Conservation (phyloP, 2,888 invertebrate species). For the Eumerus sabulonum region DNA sequence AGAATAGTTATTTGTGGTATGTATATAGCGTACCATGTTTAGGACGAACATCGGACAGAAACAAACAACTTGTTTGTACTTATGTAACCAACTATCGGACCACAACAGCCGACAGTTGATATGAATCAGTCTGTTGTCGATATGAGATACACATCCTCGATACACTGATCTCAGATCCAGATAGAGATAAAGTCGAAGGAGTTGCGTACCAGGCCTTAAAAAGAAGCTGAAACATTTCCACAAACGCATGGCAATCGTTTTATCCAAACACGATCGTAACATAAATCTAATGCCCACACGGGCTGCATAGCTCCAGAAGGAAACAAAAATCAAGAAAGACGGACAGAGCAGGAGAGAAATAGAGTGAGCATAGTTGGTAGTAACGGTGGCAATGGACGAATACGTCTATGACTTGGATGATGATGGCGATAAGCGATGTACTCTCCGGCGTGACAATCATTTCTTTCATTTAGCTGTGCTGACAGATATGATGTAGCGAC, state of each 20-base stretch:
- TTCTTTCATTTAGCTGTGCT: slow-evolving; percentile 66
- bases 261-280: slow-evolving; percentile 68
- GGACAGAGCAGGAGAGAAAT: background rate
- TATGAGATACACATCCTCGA: slow-evolving; percentile 57
- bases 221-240: slow-evolving; percentile 68
- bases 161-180: slow-evolving; percentile 55
- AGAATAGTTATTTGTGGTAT: slow-evolving; percentile 13
- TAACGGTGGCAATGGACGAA: background rate
- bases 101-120: slow-evolving; percentile 27
- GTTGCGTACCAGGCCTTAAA: slow-evolving; percentile 41
- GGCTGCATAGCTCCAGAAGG: slow-evolving; percentile 47
- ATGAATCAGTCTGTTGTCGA: slow-evolving; percentile 41
- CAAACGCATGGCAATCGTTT: slow-evolving; percentile 68
- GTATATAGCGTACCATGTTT: background rate
- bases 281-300: slow-evolving; percentile 68
- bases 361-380: too few relatives aligned
- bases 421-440: slow-evolving; percentile 12
- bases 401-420: background rate
- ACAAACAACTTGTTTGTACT: slow-evolving; percentile 13
- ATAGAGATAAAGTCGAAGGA: slow-evolving; percentile 58
- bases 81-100: slow-evolving; percentile 34
- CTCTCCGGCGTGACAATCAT: slow-evolving; percentile 62
- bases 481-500: slow-evolving; percentile 66
- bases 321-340: slow-evolving; percentile 15
- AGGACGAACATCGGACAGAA: background rate